Evolutionary conservation across 2,113 vertebrate genomes (phyloP), one percentile per base, ranked within the genome.

Genomic region (Poeciliopsis prolifica): DNA sequence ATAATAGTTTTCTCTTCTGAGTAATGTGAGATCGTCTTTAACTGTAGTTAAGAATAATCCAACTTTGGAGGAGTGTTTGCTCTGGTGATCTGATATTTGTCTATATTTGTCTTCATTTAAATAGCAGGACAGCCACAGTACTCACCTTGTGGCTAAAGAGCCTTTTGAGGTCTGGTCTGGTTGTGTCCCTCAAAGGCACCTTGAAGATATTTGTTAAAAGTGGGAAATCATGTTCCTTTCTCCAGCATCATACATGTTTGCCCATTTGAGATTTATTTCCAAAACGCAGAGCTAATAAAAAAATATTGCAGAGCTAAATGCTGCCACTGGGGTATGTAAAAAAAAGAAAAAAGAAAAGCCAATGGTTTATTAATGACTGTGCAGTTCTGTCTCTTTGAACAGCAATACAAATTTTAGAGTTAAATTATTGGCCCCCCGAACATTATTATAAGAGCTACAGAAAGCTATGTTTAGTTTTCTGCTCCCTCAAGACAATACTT

Each of bases 371-470:
- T 75, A 84, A 81, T 77, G 74, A 72, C 64, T 66, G 9, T 77
- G 67, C 26, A 68, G 63, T 76, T 80, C 40, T 63, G 51, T 74
- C 71, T 79, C 76, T 61, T 83, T 70, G 68, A 79, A 76, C 76
- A 84, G 64, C 31, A 66, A 51, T 70, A 75, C 61, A 78, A 65
- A 89, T 84, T 73, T 69, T 78, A 62, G 67, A n/a, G 62, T 75
- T 78, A 81, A 87, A 86, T 84, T 72, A 90, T 37, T 85, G 69
- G 31, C 40, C 74, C 68, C 44, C 37, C 51, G 81, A 77, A 78
- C 62, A 89, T 87, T 72, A 71, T 76, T 72, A 85, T 75, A 73
- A 86, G 85, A 84, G 81, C 80, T 86, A 66, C 69, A 75, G 75
- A 74, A 80, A 78, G 78, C 84, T 80, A 68, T 75, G 80, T 84